Evolutionary conservation across 2,888 invertebrate genomes (phyloP), one percentile per base, ranked within the genome.

Genomic region (Ommatoiulus sabulosus): DNA sequence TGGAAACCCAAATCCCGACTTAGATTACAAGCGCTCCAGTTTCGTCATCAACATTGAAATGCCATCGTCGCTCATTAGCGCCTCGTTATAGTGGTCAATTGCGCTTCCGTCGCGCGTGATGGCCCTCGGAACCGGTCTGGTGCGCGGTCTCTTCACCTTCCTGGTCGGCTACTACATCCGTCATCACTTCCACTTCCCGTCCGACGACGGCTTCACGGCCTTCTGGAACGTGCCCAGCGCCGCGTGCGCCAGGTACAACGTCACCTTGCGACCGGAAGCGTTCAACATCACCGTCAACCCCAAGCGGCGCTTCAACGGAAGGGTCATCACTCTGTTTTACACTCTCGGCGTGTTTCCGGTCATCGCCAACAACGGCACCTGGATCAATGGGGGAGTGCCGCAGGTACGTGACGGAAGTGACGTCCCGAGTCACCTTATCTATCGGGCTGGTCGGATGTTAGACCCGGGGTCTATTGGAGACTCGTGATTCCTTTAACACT

Each of bases 191-290:
- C 15, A 44, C 15, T 44, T n/a, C 15, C n/a, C 15, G 44, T 17
- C n/a, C 17, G 85, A 85, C 35, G 85, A 85, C 6, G 63, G 43
- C 17, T 84, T 88, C 84, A 48, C 15, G 10, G 80, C 48, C 46
- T 17, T 63, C 3, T 96, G 96, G 96, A 96, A 96, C 92, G 95
- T 95, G 0, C 96, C 96, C 0, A 95, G 96, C 0, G 95, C 95
- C 91, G 95, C 95, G 93, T 96, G 96, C 91, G 94, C 93, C 80
- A 94, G 94, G 0, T 95, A 95, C 90, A 94, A 94, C 35, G 92
- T 96, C 43, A 92, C 93, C 35, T 96, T 96, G 91, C 92, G 90
- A 88, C 92, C 96, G 0, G 93, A 93, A 1, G 92, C 94, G 89
- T 96, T 93, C 92, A 94, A 95, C 0, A 95, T 96, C 52, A 92